phyloP scores from a whole-genome alignment of 2,888 invertebrate genomes.

The Agonopterix heracliana region DNA sequence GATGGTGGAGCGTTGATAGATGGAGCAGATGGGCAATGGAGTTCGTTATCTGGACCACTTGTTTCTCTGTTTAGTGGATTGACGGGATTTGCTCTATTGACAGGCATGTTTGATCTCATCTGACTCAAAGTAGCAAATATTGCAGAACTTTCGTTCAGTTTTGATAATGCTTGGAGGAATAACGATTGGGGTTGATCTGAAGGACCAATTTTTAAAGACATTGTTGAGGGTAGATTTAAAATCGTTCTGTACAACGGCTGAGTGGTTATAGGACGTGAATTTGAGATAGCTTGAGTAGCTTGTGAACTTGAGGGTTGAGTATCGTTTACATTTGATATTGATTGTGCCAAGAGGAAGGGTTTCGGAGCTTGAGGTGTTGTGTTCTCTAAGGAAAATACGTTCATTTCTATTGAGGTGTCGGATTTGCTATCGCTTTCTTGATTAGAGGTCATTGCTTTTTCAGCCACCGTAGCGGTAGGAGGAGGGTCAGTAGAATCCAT shows the following conservation, averaged over 20 bases:
- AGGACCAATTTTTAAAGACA: constrained; percentile 17
- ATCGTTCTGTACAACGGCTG: constrained; percentile 20
- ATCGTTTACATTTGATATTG: too few relatives aligned
- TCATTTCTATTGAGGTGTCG: too few relatives aligned
- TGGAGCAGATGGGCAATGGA: constrained; percentile 37
- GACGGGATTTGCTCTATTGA: too few relatives aligned
- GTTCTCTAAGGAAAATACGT: too few relatives aligned
- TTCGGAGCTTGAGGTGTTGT: too few relatives aligned
- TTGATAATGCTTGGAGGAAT: constrained; percentile 49
- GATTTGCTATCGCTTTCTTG: too few relatives aligned
- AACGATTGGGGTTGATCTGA: constrained; percentile 41
- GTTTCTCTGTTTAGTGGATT: too few relatives aligned
- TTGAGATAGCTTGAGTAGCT: constrained; percentile 3
- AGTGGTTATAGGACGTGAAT: constrained; percentile 13
- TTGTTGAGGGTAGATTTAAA: constrained; percentile 27
- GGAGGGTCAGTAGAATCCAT: too few relatives aligned
- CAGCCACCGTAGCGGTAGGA: too few relatives aligned
- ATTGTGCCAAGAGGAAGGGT: too few relatives aligned
- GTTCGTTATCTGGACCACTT: not conserved
- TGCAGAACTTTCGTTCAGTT: constrained; percentile 43
- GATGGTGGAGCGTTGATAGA: constrained; percentile 62
- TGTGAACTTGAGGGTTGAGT: too few relatives aligned
- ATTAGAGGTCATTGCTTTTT: too few relatives aligned
- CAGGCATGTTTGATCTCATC: not conserved
- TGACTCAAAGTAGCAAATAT: constrained; percentile 13